Base-by-base conservation (phyloP, 2,888 invertebrate species). In the Erpobdella octoculata region DNA sequence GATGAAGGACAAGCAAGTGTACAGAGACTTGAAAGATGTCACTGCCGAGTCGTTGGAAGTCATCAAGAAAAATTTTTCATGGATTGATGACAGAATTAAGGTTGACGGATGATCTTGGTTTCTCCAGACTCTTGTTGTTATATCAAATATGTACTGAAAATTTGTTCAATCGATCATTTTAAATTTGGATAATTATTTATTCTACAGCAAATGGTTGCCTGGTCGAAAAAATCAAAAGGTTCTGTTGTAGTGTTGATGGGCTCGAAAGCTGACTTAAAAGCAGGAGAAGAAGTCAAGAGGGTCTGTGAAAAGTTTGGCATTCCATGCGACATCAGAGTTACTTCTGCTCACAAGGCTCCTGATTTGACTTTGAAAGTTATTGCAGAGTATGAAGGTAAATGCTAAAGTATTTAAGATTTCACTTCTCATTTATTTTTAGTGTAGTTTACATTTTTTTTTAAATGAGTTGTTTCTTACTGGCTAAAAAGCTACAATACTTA, bases 1-100 rank as follows among this genome's bases (percentile, higher is more conserved):
- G 71, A 95, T 95, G 94, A 93, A 95, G 75, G 97, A 97, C 85
- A 97, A 97, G 84, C 94, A 95, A 86, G 91, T 96, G 0, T 98
- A 97, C 85, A 88, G 97, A 77, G 93, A 97, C 82, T 85, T 97
- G 67, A 85, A 88, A 58, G 79, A 79, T 33, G 96, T 97, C 0
- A 95, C 94, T 0, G 87, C 88, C 36, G 89, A 89, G 18, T 93
- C 92, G 79, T 85, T 97, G 75, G 90, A 91, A 77, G 89, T 88
- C 0, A 93, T 98, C 0, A 95, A 94, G 82, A 87, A 90, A 59
- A 97, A 97, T 85, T 98, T 97, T 82, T 87, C 89, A 73, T 95
- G 95, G 94, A 90, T 95, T 3, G 89, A 89, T 58, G 90, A 93
- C 71, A 90, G 93, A 82, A 84, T 95, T 8, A 88, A 90, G 76